Conservation (phyloP, 2,888 invertebrate species). For the Heliconius hortense region DNA sequence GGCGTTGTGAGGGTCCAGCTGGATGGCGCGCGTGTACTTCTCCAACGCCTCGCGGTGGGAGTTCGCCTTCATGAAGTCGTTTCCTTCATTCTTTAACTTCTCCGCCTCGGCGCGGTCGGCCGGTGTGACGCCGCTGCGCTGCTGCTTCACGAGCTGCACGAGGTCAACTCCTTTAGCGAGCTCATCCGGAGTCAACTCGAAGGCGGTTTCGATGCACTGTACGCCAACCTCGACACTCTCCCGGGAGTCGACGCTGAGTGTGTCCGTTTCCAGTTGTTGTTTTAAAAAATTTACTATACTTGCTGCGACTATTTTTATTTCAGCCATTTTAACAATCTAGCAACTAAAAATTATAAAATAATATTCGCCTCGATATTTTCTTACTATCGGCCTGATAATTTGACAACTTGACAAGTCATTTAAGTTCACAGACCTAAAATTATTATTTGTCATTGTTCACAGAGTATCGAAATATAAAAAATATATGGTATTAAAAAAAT, state of each 20-base stretch:
- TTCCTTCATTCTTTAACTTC: constrained; percentile 92
- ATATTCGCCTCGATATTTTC: constrained; percentile 20
- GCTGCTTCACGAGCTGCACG: constrained; percentile 59
- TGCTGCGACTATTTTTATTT: constrained; percentile 76
- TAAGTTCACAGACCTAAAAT: not conserved
- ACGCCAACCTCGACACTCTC: constrained; percentile 96
- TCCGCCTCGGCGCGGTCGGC: constrained; percentile 87
- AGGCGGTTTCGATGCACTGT: constrained; percentile 96
- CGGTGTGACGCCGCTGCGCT: constrained; percentile 48
- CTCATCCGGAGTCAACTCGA: constrained; percentile 84
- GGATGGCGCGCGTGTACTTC: constrained; percentile 94
- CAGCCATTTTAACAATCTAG: constrained; percentile 59
- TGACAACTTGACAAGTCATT: constrained; percentile 36
- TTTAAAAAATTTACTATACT: constrained; percentile 82
- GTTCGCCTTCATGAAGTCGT: constrained; percentile 92
- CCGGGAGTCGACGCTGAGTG: constrained; percentile 71
- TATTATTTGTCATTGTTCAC: not conserved
- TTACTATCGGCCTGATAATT: constrained; percentile 27
- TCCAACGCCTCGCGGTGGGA: constrained; percentile 90
- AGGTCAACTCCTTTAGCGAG: constrained; percentile 63
- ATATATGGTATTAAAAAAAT: not conserved
- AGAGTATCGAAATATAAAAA: not conserved
- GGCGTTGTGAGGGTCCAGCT: constrained; percentile 92
- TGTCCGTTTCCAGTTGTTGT: constrained; percentile 76
- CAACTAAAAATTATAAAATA: constrained; percentile 2